A percentile compares a stretch with the other conserved stretches of the same genome.
Evolutionary conservation across 2,797 vertebrate species (phyloP).

Genomic region (Darevskia mixta): DNA sequence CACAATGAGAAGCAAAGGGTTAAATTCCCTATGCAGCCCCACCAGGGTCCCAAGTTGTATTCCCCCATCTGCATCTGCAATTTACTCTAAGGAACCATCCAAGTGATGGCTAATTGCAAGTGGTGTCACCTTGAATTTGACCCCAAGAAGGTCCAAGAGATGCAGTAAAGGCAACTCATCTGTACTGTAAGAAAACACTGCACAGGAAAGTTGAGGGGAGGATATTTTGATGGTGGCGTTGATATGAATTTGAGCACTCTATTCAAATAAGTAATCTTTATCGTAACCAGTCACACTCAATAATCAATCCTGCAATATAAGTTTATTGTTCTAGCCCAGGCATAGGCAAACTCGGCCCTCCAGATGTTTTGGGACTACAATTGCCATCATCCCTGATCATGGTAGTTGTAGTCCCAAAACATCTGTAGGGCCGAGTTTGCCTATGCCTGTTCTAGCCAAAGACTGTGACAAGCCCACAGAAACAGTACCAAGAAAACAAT

Average conservation of each 20-base stretch:
- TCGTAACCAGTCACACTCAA: neutral
- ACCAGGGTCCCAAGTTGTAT: neutral
- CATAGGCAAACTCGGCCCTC: too few relatives aligned
- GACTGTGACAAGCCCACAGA: too few relatives aligned
- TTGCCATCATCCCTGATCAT: too few relatives aligned
- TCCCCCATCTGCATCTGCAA: neutral
- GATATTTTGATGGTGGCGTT: neutral
- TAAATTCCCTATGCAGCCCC: neutral
- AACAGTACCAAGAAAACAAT: too few relatives aligned
- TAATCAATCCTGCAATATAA: too few relatives aligned
- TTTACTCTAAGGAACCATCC: neutral
- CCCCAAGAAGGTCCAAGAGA: neutral
- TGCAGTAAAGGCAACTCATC: neutral
- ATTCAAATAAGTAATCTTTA: neutral
- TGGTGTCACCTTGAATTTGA: neutral
- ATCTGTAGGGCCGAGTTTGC: too few relatives aligned
- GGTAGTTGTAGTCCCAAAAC: too few relatives aligned
- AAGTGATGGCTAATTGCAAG: neutral
- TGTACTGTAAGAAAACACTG: neutral
- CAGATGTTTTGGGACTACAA: too few relatives aligned
- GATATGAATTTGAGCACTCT: neutral
- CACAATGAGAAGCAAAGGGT: neutral
- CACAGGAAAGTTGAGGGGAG: neutral
- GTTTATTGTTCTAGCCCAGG: too few relatives aligned
- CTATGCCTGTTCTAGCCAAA: too few relatives aligned